phyloP scores from a whole-genome alignment of 2,113 vertebrate genomes.

The Mugil cephalus region DNA sequence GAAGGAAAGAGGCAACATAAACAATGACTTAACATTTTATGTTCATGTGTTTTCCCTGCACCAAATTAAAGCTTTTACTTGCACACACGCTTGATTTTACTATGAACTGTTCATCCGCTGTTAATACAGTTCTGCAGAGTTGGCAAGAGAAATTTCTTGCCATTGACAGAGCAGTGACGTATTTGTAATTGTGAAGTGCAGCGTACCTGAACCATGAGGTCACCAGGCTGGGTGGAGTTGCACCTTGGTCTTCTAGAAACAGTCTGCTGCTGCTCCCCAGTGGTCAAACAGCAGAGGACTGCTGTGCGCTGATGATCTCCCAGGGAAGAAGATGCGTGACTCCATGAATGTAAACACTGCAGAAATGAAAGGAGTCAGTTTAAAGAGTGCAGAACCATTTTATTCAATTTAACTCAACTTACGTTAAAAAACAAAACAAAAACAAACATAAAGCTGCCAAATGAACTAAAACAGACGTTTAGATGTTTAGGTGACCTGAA shows the following conservation, averaged over 20 bases:
- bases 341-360: background rate
- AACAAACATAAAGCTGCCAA: too few species aligned
- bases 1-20: background rate
- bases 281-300: slow-evolving; percentile 35
- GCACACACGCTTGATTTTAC: too few species aligned
- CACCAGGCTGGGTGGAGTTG: background rate
- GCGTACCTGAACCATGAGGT: background rate
- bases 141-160: background rate
- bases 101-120: too few species aligned
- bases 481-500: background rate
- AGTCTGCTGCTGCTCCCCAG: slow-evolving; percentile 45
- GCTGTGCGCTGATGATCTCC: background rate
- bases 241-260: background rate
- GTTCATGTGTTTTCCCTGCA: background rate
- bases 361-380: background rate
- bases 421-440: too few species aligned
- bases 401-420: too few species aligned
- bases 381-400: background rate
- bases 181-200: background rate
- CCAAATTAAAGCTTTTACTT: too few species aligned
- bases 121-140: background rate
- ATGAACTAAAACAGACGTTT: too few species aligned
- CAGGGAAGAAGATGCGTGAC: background rate
- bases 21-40: background rate
- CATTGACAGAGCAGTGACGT: background rate